phyloP scores from a whole-genome alignment of 2,888 invertebrate genomes.

The Machimus atricapillus region DNA sequence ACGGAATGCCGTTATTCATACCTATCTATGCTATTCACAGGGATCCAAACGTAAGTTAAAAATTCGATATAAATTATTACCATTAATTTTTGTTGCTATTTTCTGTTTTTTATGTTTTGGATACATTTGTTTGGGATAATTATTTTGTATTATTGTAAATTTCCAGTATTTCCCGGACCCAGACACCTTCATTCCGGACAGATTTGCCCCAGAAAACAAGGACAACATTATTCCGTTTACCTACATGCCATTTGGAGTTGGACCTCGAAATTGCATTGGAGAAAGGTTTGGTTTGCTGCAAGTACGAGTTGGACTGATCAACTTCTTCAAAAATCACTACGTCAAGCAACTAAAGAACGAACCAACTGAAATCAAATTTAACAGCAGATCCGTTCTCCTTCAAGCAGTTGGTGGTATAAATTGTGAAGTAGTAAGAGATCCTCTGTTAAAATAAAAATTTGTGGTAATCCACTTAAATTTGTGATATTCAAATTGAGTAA shows the following conservation, averaged over 20 bases:
- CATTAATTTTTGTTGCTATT: too few species aligned
- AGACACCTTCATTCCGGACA: constrained; percentile 58
- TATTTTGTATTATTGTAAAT: too few species aligned
- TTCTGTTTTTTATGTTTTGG: too few species aligned
- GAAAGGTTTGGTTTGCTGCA: constrained; percentile 58
- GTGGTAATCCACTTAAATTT: background rate
- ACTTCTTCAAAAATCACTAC: constrained; percentile 57
- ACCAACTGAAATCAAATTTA: constrained; percentile 51
- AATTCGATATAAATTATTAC: too few species aligned
- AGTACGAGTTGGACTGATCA: constrained; percentile 56
- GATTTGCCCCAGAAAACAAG: constrained; percentile 58
- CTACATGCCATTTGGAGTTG: constrained; percentile 60
- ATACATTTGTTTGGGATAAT: too few species aligned
- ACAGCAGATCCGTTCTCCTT: constrained; percentile 55
- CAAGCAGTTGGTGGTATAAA: constrained; percentile 53
- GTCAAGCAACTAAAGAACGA: constrained; percentile 53
- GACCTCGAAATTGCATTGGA: constrained; percentile 60
- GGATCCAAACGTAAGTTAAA: constrained; percentile 55
- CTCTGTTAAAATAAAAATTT: constrained; percentile 39
- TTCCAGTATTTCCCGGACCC: constrained; percentile 58
- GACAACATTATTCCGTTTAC: constrained; percentile 55
- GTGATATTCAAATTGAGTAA: background rate
- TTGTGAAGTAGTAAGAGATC: constrained; percentile 55
- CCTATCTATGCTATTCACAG: constrained; percentile 58
- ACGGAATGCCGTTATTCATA: constrained; percentile 58